These are phyloP conservation scores for Galerucella calmariensis DNA, from an alignment of 2,888 invertebrate genomes.

Conservation along the genomic window DNA sequence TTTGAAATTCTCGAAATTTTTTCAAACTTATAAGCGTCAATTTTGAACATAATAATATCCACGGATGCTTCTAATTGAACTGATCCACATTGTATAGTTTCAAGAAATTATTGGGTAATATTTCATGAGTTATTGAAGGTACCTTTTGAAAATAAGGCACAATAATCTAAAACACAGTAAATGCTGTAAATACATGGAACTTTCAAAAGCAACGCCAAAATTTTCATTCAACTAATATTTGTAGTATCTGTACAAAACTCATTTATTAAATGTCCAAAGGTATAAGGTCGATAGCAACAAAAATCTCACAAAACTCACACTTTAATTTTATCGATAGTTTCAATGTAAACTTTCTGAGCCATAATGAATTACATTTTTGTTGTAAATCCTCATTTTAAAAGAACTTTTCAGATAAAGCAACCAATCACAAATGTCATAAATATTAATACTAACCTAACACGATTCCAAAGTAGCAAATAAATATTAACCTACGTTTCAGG, in stretches of 20 bases:
- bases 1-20: no score
- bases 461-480: neutral
- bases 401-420: neutral
- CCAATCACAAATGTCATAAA: neutral
- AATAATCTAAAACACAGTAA: constrained; percentile 7
- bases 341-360: neutral
- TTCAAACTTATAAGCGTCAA: no score
- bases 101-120: neutral
- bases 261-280: no score
- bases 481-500: neutral
- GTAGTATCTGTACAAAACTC: constrained; percentile 1
- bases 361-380: neutral
- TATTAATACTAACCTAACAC: constrained; percentile 5
- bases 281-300: neutral
- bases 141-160: constrained; percentile 6
- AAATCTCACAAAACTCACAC: neutral
- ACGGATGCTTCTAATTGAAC: neutral
- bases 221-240: neutral
- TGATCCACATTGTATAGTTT: neutral
- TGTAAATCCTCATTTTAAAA: constrained; percentile 1
- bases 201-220: neutral
- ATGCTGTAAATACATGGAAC: constrained; percentile 2
- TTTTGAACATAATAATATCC: neutral
- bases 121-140: neutral
- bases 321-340: neutral